Evolutionary conservation across 2,888 invertebrate genomes (phyloP).

Genomic region (Drosophila nr. perissopoda): DNA sequence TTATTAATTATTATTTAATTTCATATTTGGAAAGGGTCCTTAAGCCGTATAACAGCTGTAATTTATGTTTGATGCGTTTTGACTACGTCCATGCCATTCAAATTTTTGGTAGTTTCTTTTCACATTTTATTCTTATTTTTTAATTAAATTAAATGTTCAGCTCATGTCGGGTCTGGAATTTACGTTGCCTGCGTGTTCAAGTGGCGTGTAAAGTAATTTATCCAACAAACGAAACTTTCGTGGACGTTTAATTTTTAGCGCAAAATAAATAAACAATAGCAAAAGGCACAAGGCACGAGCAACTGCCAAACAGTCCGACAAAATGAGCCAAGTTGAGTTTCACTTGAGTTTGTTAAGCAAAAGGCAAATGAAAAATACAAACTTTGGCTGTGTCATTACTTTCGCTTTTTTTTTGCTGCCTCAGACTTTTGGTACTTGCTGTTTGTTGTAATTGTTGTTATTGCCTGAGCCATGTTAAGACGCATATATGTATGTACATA

Average conservation of each 20-base stretch:
- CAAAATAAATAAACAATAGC: constrained; percentile 74
- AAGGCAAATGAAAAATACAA: constrained; percentile 37
- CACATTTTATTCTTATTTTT: constrained; percentile 37
- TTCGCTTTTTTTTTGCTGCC: constrained; percentile 62
- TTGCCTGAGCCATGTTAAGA: constrained; percentile 35
- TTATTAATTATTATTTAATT: background rate
- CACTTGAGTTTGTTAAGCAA: constrained; percentile 56
- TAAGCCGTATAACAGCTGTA: background rate
- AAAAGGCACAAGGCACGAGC: constrained; percentile 33
- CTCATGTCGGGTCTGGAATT: constrained; percentile 36
- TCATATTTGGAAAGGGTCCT: background rate
- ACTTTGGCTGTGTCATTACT: constrained; percentile 60
- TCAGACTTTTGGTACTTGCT: constrained; percentile 32
- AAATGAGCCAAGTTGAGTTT: constrained; percentile 57
- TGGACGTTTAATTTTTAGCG: constrained; percentile 70
- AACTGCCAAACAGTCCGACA: constrained; percentile 63
- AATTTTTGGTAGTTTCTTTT: constrained; percentile 17
- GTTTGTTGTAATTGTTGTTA: constrained; percentile 30
- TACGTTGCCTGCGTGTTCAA: constrained; percentile 74
- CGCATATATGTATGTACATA: constrained; percentile 11
- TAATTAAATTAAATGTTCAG: constrained; percentile 70
- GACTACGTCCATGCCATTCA: background rate
- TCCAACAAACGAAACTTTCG: constrained; percentile 47
- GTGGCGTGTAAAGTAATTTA: constrained; percentile 79
- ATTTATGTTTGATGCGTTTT: background rate